Conservation (phyloP, 1,140 invertebrate species). For the Sycobia sp. region DNA sequence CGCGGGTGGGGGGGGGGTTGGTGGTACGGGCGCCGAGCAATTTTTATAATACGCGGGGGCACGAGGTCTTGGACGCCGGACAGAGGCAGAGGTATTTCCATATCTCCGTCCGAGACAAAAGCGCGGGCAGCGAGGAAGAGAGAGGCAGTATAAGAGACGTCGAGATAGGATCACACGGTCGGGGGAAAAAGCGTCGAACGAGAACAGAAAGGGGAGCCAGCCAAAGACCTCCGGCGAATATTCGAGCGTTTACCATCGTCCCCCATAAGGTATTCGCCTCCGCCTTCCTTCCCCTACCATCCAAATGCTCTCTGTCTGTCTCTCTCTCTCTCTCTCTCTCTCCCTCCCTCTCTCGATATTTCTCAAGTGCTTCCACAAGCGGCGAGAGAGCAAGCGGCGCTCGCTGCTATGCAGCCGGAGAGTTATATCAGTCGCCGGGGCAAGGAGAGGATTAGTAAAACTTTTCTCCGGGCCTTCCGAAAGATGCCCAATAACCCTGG, state of each 20-base stretch:
- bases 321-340: neutral
- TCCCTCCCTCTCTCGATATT: too few relatives aligned
- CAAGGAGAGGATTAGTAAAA: conserved; percentile 43
- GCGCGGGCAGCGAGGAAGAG: neutral
- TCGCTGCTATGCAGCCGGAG: neutral
- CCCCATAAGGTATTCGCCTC: conserved; percentile 43
- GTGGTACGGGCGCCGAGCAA: neutral
- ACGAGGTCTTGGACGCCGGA: neutral
- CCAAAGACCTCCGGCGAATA: conserved; percentile 20
- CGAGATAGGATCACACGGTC: too few relatives aligned
- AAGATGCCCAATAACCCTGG: conserved; percentile 37
- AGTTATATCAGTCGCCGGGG: conserved; percentile 37
- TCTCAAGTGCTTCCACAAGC: too few relatives aligned
- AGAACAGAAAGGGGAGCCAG: neutral
- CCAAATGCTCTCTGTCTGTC: conserved; percentile 14
- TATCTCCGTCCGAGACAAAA: conserved; percentile 26
- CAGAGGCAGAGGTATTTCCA: conserved; percentile 21
- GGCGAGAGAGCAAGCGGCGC: too few relatives aligned
- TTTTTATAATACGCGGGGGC: conserved; percentile 15
- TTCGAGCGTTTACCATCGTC: conserved; percentile 27
- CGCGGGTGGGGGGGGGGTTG: neutral
- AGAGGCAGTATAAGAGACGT: too few relatives aligned
- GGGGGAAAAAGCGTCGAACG: neutral
- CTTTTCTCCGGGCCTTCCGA: conserved; percentile 46
- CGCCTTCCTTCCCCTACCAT: neutral